Evolutionary conservation across 2,888 invertebrate species (phyloP), one percentile per base, ranked within the genome.

Genomic region (Aleiodes testaceus): DNA sequence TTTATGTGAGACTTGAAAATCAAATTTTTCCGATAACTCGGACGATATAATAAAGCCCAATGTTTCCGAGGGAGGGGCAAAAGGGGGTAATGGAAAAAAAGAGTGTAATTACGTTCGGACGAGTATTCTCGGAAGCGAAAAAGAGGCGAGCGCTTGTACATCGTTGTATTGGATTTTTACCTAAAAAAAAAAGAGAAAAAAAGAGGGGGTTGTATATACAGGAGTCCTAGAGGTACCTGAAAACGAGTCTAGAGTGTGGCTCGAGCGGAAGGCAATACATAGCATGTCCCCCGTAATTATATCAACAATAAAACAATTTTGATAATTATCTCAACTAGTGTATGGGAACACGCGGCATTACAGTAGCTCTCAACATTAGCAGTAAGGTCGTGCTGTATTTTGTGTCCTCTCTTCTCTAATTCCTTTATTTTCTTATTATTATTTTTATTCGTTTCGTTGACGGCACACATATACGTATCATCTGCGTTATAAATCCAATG

Each of bases 271-370:
- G 77, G 74, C 79, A 79, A 77, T 80, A 80, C 79, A 84, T 85
- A 79, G 85, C 85, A 83, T 86, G 85, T 85, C 82, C 85, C 82
- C 79, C 81, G 85, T 85, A 86, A 86, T 86, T 86, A 86, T 85
- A 85, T 78, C 83, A 84, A 86, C 86, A 86, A 86, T 86, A 85
- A 86, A 86, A 86, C 86, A 86, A 86, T 85, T 86, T 86, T 85
- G 84, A 84, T 84, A 86, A 86, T 86, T 86, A 86, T 86, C 84
- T 85, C 82, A 82, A 85, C 84, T 85, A 86, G 84, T 84, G 85
- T 86, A 85, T 86, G 86, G 85, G 85, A 86, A 86, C 84, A 85
- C 82, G 81, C 84, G 82, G 78, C 80, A 84, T 85, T 85, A 83
- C 80, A 76, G 79, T 79, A 78, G 53, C 69, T 63, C 64, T 30